phyloP scores from a whole-genome alignment of 2,797 vertebrate species.

The Cossypha niveicapilla region DNA sequence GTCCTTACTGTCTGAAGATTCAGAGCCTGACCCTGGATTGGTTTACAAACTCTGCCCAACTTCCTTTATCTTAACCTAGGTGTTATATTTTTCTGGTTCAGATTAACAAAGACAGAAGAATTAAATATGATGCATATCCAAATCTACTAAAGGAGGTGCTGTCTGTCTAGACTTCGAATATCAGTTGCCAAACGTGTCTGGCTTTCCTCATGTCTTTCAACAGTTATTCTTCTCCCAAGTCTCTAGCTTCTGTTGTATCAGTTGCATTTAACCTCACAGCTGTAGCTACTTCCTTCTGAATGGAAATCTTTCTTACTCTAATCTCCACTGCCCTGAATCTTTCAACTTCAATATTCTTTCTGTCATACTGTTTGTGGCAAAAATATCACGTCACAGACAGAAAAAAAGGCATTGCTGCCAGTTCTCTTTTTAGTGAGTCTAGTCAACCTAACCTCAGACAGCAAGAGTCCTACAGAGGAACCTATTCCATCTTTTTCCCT shows the following conservation, averaged over 20 bases:
- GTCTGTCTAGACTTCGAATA: background rate
- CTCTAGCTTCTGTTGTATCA: background rate
- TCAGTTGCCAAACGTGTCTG: background rate
- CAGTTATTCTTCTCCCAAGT: background rate
- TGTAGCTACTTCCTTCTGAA: conserved; percentile 8
- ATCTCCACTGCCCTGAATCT: conserved; percentile 28
- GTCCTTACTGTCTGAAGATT: background rate
- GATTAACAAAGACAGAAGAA: background rate
- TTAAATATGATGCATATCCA: background rate
- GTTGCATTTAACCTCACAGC: conserved; percentile 4
- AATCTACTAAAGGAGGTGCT: background rate
- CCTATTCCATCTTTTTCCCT: background rate
- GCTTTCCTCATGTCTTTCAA: background rate
- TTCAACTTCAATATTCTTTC: conserved; percentile 46
- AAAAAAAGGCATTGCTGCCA: background rate
- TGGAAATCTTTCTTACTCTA: conserved; percentile 26
- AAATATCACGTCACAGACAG: background rate
- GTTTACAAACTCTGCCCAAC: background rate
- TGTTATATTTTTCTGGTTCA: background rate
- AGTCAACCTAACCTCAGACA: background rate
- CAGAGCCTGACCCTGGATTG: background rate
- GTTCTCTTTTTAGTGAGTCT: background rate
- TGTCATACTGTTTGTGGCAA: background rate
- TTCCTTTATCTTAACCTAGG: background rate
- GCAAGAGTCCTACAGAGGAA: background rate